Evolutionary conservation across 1,140 invertebrate species (phyloP).

Genomic region (Zeugodacus cucurbitae): DNA sequence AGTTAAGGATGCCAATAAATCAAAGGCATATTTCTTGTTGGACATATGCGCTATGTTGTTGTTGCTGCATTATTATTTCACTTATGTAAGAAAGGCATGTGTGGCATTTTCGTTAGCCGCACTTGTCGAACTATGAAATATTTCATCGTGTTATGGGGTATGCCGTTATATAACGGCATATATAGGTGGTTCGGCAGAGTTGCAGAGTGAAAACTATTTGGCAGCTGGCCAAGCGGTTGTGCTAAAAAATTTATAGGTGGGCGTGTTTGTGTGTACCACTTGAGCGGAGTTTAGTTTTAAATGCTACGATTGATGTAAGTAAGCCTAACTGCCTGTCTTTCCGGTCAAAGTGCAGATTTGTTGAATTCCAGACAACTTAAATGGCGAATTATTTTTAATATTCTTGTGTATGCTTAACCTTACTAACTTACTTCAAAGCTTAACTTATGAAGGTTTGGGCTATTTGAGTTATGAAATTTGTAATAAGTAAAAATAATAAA

Average conservation of each 20-base stretch:
- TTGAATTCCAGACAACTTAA: background rate
- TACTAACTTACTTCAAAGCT: no score
- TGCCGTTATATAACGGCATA: background rate
- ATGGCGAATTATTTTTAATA: no score
- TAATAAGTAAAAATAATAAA: no score
- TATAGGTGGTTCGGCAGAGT: background rate
- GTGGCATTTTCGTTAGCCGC: background rate
- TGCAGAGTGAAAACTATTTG: background rate
- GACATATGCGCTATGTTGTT: background rate
- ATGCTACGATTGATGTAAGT: background rate
- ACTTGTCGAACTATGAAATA: constrained; percentile 30
- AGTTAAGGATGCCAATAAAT: constrained; percentile 20
- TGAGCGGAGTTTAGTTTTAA: background rate
- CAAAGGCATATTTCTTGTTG: background rate
- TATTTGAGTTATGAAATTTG: no score
- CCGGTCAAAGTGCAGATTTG: background rate
- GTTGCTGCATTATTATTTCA: background rate
- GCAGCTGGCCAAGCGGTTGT: background rate
- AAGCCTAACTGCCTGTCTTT: background rate
- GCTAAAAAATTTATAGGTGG: background rate
- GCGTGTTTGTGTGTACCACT: background rate
- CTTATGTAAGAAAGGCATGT: background rate
- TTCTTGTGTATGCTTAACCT: no score
- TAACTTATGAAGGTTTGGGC: no score
- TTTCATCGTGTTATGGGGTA: background rate